Percentiles rank a stretch among this genome's conserved stretches.
phyloP scores from a whole-genome alignment of 2,797 vertebrate species.

The Hemitrygon akajei region DNA sequence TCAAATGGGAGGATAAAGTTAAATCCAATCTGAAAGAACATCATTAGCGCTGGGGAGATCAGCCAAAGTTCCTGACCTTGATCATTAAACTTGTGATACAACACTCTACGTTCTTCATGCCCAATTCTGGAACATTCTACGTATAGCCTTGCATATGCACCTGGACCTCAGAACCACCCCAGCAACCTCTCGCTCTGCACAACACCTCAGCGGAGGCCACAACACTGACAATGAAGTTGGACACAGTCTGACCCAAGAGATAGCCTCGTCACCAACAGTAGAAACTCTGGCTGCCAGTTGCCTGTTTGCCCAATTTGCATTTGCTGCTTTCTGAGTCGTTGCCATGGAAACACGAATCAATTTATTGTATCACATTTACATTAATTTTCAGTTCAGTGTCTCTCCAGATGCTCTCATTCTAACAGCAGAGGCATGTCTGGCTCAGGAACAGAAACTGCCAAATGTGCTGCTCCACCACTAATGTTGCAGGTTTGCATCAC shows the following conservation, averaged over 20 bases:
- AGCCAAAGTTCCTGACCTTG: too few species aligned
- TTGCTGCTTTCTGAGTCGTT: neutral
- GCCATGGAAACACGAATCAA: constrained; percentile 17
- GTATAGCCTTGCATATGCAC: neutral
- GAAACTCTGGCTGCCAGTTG: neutral
- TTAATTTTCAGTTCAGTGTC: constrained; percentile 26
- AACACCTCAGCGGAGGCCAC: too few species aligned
- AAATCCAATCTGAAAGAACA: neutral
- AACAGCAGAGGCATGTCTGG: neutral
- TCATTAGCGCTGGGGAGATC: too few species aligned
- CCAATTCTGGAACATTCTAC: neutral
- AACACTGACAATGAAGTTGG: neutral
- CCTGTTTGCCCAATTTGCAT: neutral
- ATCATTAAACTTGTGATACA: too few species aligned
- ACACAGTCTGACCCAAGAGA: too few species aligned
- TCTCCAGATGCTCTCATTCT: constrained; percentile 22
- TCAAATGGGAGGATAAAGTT: neutral
- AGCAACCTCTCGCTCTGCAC: too few species aligned
- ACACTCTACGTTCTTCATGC: neutral
- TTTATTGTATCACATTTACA: constrained; percentile 33
- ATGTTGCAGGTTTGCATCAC: neutral
- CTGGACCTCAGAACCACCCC: too few species aligned
- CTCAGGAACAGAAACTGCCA: neutral
- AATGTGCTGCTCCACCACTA: neutral
- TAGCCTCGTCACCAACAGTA: neutral